Conservation (phyloP, 2,888 invertebrate species). For the Achlya flavicornis region DNA sequence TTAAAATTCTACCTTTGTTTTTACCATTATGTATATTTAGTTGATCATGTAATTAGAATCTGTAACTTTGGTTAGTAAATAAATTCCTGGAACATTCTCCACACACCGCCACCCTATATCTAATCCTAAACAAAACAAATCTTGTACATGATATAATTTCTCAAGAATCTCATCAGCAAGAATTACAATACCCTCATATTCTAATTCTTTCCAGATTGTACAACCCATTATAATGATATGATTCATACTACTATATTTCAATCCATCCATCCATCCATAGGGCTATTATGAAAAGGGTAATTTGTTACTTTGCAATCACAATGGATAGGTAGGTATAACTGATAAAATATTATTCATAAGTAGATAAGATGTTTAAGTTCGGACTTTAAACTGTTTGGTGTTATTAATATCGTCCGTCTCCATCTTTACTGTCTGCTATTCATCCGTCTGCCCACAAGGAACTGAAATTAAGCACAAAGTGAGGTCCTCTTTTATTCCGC, state of each 20-base stretch:
- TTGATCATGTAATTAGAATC: too few species aligned
- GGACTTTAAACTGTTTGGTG: slow-evolving; percentile 9
- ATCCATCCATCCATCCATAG: too few species aligned
- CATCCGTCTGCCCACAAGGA: slow-evolving; percentile 30
- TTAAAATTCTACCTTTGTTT: too few species aligned
- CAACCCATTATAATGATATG: background rate
- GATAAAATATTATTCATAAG: slow-evolving; percentile 8
- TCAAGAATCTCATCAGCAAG: too few species aligned
- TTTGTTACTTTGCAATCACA: slow-evolving; percentile 9
- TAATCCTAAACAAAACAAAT: background rate
- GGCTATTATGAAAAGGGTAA: background rate
- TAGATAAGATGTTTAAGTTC: slow-evolving; percentile 7
- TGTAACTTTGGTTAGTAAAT: too few species aligned
- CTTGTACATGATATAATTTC: too few species aligned
- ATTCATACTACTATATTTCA: background rate
- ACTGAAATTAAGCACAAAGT: slow-evolving; percentile 53
- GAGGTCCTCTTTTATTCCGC: slow-evolving; percentile 54
- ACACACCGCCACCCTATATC: background rate
- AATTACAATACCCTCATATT: too few species aligned
- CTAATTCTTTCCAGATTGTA: too few species aligned
- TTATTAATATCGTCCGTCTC: slow-evolving; percentile 15
- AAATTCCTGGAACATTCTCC: too few species aligned
- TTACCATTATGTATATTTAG: too few species aligned
- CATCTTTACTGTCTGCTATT: slow-evolving; percentile 25
- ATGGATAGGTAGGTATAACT: slow-evolving; percentile 8